A percentile compares a stretch with the other conserved stretches of the same genome.
Conservation (phyloP, 2,797 vertebrate genomes). For the Hippopotamyrus pictus region DNA sequence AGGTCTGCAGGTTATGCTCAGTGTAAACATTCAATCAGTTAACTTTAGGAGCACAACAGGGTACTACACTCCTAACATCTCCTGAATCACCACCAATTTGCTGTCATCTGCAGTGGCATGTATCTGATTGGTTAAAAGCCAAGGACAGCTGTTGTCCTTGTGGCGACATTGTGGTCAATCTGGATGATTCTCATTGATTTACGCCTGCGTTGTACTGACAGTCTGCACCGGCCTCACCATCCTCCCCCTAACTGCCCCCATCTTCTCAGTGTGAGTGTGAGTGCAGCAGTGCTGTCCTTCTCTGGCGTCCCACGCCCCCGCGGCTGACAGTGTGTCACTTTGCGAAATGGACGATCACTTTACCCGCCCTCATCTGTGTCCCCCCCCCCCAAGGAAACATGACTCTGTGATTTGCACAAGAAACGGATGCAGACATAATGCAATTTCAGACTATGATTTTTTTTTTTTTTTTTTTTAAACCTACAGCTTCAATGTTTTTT, state of each 20-base stretch:
- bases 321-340: neutral
- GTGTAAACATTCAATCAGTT: conserved; percentile 1
- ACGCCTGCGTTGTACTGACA: neutral
- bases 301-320: neutral
- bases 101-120: neutral
- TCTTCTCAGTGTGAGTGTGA: conserved; percentile 12
- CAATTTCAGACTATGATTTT: neutral
- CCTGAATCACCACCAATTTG: neutral
- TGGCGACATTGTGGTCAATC: neutral
- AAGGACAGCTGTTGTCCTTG: neutral
- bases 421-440: neutral
- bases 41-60: neutral
- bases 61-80: neutral
- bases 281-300: neutral
- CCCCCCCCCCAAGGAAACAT: neutral
- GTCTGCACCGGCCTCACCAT: neutral
- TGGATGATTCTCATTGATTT: neutral
- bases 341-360: neutral
- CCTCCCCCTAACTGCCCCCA: neutral
- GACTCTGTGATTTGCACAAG: neutral
- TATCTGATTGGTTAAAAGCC: neutral
- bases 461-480: neutral
- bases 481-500: neutral
- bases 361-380: neutral
- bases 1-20: neutral